Evolutionary conservation across 2,113 vertebrate species (phyloP), one percentile per base, ranked within the genome.

Genomic region (Eptesicus fuscus): DNA sequence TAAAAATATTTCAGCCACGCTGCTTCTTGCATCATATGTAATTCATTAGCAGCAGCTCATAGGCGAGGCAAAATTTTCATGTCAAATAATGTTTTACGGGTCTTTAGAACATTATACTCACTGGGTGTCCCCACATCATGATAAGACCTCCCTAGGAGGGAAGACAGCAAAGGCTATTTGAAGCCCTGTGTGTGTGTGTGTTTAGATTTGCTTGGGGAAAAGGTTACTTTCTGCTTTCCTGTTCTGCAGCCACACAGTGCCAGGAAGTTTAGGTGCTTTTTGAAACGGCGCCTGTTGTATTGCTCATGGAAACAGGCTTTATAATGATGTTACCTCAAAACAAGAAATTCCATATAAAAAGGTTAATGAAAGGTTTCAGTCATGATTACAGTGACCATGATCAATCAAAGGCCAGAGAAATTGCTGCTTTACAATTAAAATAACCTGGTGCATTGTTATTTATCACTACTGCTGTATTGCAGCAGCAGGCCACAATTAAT

Each of bases 291-390:
- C 16, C 25, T 23, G 22, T 63, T 82, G 85, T 93, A 95, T 97
- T 97, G 93, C 94, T 95, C 85, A 17, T 56, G 44, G 91, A 83
- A 92, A 93, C 51, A 63, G 93, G 78, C 78, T 96, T 94, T 98
- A 94, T 95, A 98, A 97, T 93, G 95, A 94, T 96, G 86, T 97
- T 97, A 98, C 96, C 96, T 97, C 89, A 97, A 98, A 97, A 95
- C 83, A 98, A 94, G 96, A 95, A 97, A 98, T 98, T 97, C 98
- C 97, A 98, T 94, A 97, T 96, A 97, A 96, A 96, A 97, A 98
- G 96, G 97, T 97, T 98, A 98, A 98, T 98, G 97, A 98, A 98
- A 98, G 96, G 96, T 97, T 98, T 98, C 96, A 96, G 95, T 97
- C 96, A 96, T 88, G 96, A 97, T 97, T 97, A 96, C 83, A 90